Base-by-base conservation (phyloP, 2,797 vertebrate species). In the Lepidocolaptes lacrymiger region DNA sequence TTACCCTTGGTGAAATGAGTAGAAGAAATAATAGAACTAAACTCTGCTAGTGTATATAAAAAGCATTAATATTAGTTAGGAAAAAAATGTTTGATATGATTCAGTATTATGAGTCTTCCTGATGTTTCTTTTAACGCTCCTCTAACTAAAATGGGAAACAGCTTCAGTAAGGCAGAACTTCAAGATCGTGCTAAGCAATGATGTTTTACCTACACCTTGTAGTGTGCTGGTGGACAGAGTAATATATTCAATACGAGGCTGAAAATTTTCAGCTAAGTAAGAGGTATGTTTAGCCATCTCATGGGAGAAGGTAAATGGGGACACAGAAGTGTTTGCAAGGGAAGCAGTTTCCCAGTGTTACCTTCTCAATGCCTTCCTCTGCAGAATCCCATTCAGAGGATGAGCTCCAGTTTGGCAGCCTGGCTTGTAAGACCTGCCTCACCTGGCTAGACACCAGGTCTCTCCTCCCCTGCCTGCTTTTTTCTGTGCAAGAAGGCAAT, bases 371-470 rank as follows among this genome's bases (percentile, higher is more conserved):
- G 54, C 41, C 72, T 59, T 77, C 46, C 22, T n/a, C 39, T 7
- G 2, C 23, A 56, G 49, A 67, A 94, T 63, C 46, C 58, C 46
- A 34, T 36, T 44, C 2, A 32, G 55, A 81, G 63, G 87, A 62
- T 3, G 7, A 2, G 14, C 39, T 85, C 58, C 59, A 74, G 85
- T 64, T 80, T 14, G 8, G 82, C 93, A 94, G 78, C 37, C 73
- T 34, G 56, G 63, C 32, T 43, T 23, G 6, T 2, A 24, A 44
- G 68, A 20, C 51, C 78, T 82, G 91, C 71, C 78, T 64, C 75
- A 68, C 74, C 81, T 85, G 94, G 79, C 90, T 77, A 68, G 43
- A 20, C 74, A 89, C 85, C 85, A 77, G 75, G 56, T 71, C 85
- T 63, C 54, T 83, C 78, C 85, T 89, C 51, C 71, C 41, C 59